These are phyloP conservation scores for Girardinichthys multiradiatus DNA, from an alignment of 2,113 vertebrate genomes.

Conservation along the genomic window DNA sequence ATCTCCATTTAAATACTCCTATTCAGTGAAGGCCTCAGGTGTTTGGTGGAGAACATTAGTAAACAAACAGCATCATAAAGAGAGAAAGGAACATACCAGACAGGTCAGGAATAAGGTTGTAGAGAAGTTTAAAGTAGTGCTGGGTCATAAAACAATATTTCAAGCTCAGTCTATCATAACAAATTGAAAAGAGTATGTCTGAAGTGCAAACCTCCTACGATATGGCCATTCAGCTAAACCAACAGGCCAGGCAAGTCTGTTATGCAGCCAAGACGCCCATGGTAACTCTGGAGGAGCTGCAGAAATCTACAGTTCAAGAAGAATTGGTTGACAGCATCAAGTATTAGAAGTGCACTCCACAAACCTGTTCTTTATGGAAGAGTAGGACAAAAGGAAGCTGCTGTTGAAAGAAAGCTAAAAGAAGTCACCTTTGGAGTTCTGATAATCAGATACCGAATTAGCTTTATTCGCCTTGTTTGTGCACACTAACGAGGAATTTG, in stretches of 20 bases:
- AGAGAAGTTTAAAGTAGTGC: too few species aligned
- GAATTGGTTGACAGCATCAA: not conserved
- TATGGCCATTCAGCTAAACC: not conserved
- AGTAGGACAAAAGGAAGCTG: not conserved
- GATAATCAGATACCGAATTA: too few species aligned
- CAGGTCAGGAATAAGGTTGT: too few species aligned
- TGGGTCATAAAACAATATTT: not conserved
- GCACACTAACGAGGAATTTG: too few species aligned
- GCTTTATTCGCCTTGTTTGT: too few species aligned
- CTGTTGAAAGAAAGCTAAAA: too few species aligned
- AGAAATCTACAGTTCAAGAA: not conserved
- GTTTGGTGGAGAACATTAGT: not conserved
- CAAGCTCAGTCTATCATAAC: not conserved
- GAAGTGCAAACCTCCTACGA: not conserved
- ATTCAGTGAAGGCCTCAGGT: not conserved
- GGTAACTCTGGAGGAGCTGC: not conserved
- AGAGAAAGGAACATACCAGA: not conserved
- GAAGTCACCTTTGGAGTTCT: too few species aligned
- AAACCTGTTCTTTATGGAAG: not conserved
- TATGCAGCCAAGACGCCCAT: not conserved
- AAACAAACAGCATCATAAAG: not conserved
- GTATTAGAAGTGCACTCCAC: not conserved
- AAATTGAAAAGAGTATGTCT: not conserved
- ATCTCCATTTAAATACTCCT: not conserved
- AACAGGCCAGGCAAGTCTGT: not conserved